A percentile compares a stretch with the other conserved stretches of the same genome.
Evolutionary conservation across 2,888 invertebrate species (phyloP).

Genomic region (Meganola albula): DNA sequence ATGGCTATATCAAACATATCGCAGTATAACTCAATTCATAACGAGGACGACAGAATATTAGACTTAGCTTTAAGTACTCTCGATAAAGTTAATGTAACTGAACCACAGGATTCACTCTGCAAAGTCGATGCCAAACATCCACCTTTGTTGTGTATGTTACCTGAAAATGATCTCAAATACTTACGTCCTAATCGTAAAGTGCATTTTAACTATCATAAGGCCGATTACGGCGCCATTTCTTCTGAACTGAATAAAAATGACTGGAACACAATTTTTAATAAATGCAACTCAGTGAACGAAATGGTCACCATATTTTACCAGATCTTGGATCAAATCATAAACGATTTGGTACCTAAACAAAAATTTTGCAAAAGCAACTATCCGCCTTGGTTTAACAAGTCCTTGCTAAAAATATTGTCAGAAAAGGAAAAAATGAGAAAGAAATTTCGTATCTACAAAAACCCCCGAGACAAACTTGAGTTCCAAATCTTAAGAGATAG

Average conservation of each 20-base stretch:
- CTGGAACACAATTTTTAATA: background rate
- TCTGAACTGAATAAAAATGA: slow-evolving; percentile 1
- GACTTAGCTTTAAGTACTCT: slow-evolving; percentile 3
- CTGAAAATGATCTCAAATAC: background rate
- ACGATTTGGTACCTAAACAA: slow-evolving; percentile 3
- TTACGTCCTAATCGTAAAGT: background rate
- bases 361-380: background rate
- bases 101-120: background rate
- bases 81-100: background rate
- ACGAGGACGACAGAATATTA: slow-evolving; percentile 1
- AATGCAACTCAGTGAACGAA: slow-evolving; percentile 1
- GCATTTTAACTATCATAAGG: background rate
- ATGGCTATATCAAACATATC: slow-evolving; percentile 1
- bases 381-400: slow-evolving; percentile 5
- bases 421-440: slow-evolving; percentile 5
- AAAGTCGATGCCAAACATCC: slow-evolving; percentile 1
- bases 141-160: background rate
- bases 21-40: slow-evolving; percentile 2
- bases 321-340: background rate
- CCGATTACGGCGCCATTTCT: slow-evolving; percentile 1
- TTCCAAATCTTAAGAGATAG: slow-evolving; percentile 1
- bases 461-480: slow-evolving; percentile 1
- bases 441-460: slow-evolving; percentile 3
- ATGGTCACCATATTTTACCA: slow-evolving; percentile 4
- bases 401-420: background rate